Evolutionary conservation across 2,797 vertebrate species (phyloP), one percentile per base, ranked within the genome.

Genomic region (Sebastes itinus): DNA sequence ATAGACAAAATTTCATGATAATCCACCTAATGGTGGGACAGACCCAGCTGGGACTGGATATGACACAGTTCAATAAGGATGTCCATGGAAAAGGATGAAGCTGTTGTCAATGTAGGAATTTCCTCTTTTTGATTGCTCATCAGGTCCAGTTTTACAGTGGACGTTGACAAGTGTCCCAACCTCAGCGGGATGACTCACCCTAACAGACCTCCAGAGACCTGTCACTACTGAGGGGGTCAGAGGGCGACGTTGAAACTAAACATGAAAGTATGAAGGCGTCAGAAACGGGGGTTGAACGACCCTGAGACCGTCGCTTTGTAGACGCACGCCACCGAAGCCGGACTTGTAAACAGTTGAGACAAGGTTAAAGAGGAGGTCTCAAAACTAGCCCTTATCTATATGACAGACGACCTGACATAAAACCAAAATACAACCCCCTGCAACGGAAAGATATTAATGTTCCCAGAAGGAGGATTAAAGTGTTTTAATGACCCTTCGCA

Each of bases 271-370:
- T 70, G 72, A 81, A 86, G 76, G 75, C 75, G 52, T 85, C 65
- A 63, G 79, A 88, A 88, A 79, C 75, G 79, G 68, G 66, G 87
- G 92, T 90, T 93, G 86, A 94, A 93, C 33, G 89, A 93, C 93
- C 92, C 65, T 25, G 7, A 63, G 83, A 81, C 25, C 80, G 78
- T 84, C 69, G 58, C 78, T 89, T 83, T 88, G 83, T 82, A 66
- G 46, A 60, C 78, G 64, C 83, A 80, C n/a, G 12, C 79, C 81
- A 80, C 77, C 52, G 61, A 78, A 80, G 66, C 35, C 12, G 64
- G 65, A 75, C 85, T 92, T 60, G n/a, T 90, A 93, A 94, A 92
- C 78, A 82, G 76, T 87, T 76, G 87, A 82, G 73, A 82, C 87
- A 86, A 90, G 88, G 89, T 90, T 85, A 89, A 90, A 90, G 82